Percentiles rank a stretch among this genome's conserved stretches.
phyloP scores from a whole-genome alignment of 2,888 invertebrate species.

The Himalopsyche japonica region DNA sequence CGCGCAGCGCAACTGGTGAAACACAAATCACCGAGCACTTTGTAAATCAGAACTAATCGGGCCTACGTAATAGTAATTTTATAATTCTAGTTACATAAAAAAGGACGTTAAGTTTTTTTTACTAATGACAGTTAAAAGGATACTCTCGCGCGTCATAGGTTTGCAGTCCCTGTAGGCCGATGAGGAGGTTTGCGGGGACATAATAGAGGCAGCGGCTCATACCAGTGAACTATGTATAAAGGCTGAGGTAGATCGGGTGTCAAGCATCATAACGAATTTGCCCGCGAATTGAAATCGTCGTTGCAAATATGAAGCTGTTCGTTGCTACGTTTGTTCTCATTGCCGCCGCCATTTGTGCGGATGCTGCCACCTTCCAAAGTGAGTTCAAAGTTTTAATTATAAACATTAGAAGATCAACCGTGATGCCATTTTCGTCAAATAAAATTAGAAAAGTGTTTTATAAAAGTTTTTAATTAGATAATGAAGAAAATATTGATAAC shows the following conservation, averaged over 20 bases:
- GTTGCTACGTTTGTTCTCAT: slow-evolving; percentile 11
- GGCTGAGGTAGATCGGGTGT: neutral
- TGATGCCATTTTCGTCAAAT: neutral
- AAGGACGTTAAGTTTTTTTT: neutral
- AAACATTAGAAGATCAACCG: neutral
- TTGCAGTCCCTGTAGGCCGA: neutral
- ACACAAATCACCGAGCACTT: neutral
- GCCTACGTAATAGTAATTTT: neutral
- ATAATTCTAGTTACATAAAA: neutral
- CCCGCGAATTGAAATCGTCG: neutral
- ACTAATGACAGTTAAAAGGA: neutral
- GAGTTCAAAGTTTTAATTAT: slow-evolving; percentile 14
- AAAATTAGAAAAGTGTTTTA: too few species aligned
- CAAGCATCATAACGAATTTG: neutral
- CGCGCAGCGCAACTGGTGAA: neutral
- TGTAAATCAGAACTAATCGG: neutral
- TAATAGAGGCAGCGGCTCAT: neutral
- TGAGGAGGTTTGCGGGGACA: neutral
- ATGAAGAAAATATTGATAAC: too few species aligned
- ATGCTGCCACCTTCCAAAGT: slow-evolving; percentile 36
- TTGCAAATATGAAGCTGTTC: slow-evolving; percentile 28
- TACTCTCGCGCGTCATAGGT: neutral
- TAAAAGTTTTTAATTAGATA: too few species aligned
- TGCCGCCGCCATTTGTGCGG: slow-evolving; percentile 11
- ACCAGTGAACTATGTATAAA: slow-evolving; percentile 16